Percentiles rank a stretch among this genome's conserved stretches.
These are phyloP conservation scores for Lithodes maja DNA, from an alignment of 2,888 invertebrate species.

Conservation along the genomic window DNA sequence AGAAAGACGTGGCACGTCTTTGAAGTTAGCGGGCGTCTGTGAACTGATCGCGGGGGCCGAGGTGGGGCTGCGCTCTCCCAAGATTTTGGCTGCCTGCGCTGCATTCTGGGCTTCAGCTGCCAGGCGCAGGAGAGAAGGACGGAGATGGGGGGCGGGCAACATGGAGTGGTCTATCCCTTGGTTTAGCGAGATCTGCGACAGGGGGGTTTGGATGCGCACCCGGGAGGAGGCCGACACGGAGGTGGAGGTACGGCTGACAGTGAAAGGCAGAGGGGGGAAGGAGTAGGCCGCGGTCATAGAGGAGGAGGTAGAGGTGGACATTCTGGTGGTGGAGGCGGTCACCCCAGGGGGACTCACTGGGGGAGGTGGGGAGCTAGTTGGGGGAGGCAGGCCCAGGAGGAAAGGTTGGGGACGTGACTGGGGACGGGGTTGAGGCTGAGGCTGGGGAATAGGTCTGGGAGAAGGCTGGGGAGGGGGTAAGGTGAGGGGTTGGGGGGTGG, in stretches of 20 bases:
- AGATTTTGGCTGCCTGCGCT: constrained; percentile 40
- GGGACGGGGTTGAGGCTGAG: constrained; percentile 8
- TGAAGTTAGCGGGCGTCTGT: constrained; percentile 62
- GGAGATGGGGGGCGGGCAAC: constrained; percentile 68
- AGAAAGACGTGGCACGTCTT: constrained; percentile 62
- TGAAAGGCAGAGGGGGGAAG: constrained; percentile 64
- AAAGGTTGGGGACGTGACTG: constrained; percentile 64
- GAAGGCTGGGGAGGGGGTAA: constrained; percentile 67
- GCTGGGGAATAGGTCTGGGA: constrained; percentile 69
- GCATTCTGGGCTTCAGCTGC: constrained; percentile 68
- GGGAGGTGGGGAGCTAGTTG: constrained; percentile 73
- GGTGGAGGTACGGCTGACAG: constrained; percentile 67
- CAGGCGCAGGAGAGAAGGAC: constrained; percentile 67
- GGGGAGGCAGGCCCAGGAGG: constrained; percentile 71
- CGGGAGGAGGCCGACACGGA: constrained; percentile 70
- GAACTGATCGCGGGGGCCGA: constrained; percentile 42
- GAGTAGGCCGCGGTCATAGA: constrained; percentile 59
- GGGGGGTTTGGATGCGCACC: constrained; percentile 69
- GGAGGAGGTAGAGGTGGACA: constrained; percentile 64
- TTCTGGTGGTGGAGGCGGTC: constrained; percentile 62
- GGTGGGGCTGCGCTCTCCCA: constrained; percentile 33
- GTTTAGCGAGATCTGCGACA: constrained; percentile 66
- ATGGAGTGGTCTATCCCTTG: constrained; percentile 59
- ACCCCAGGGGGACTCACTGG: constrained; percentile 72
- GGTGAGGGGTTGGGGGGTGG: constrained; percentile 34